Conservation (phyloP, 2,113 vertebrate species). For the Pedetes capensis region DNA sequence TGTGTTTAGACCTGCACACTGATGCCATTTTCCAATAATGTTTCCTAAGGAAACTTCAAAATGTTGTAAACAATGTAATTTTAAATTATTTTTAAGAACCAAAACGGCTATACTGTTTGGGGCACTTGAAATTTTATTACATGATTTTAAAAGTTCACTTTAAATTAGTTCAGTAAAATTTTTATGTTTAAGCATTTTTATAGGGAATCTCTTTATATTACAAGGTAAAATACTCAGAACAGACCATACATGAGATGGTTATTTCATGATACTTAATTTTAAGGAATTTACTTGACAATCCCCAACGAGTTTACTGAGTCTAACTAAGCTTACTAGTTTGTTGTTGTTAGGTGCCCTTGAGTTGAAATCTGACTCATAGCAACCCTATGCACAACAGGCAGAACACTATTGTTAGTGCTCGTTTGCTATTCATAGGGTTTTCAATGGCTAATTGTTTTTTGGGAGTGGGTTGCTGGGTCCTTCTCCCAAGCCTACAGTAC, state of each 20-base stretch:
- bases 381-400: too few relatives aligned
- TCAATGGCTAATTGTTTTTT: too few relatives aligned
- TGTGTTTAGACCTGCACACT: neutral
- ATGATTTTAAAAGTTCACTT: neutral
- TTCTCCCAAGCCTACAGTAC: too few relatives aligned
- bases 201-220: neutral
- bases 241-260: neutral
- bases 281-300: neutral
- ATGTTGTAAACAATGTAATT: neutral
- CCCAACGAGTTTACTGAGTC: neutral
- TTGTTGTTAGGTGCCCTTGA: neutral
- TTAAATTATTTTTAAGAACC: neutral
- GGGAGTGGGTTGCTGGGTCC: too few relatives aligned
- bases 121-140: neutral
- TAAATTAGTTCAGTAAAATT: neutral
- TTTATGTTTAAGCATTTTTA: neutral
- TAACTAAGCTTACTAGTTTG: neutral
- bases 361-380: too few relatives aligned
- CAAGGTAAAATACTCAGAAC: neutral
- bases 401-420: too few relatives aligned
- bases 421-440: too few relatives aligned
- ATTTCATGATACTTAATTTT: slow-evolving; percentile 29
- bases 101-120: neutral
- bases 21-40: neutral
- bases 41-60: neutral